Percentiles rank a stretch among this genome's conserved stretches.
Conservation (phyloP, 2,888 invertebrate genomes). For the Latrodectus hesperus region DNA sequence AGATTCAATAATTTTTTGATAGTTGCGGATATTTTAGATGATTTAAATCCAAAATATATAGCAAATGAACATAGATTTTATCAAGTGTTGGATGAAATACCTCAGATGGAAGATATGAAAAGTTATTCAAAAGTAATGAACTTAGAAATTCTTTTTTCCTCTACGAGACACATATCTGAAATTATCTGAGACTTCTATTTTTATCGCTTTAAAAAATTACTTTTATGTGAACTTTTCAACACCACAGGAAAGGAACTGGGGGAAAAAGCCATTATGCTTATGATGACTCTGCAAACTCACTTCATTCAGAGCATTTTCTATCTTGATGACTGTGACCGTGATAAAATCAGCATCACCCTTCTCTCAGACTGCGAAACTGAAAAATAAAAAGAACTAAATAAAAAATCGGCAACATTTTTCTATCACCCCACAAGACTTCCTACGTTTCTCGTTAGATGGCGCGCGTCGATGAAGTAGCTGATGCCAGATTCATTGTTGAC, state of each 20-base stretch:
- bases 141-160: no score
- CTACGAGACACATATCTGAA: no score
- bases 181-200: no score
- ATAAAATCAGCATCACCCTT: conserved; percentile 40
- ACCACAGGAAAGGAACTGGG: neutral
- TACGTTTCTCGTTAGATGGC: conserved; percentile 44
- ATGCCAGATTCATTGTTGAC: conserved; percentile 57
- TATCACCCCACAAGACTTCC: conserved; percentile 21
- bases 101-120: no score
- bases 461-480: conserved; percentile 33
- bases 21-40: no score
- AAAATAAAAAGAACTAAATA: conserved; percentile 4
- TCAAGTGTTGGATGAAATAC: no score
- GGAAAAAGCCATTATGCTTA: neutral
- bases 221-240: no score
- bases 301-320: neutral
- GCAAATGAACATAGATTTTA: no score
- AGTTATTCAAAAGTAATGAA: no score
- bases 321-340: conserved; percentile 14
- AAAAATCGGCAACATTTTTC: neutral
- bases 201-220: no score
- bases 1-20: no score
- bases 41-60: no score
- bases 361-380: neutral
- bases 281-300: conserved; percentile 1